Percentiles rank a stretch among this genome's conserved stretches.
Conservation (phyloP, 2,888 invertebrate genomes). For the Osmoderma eremita region DNA sequence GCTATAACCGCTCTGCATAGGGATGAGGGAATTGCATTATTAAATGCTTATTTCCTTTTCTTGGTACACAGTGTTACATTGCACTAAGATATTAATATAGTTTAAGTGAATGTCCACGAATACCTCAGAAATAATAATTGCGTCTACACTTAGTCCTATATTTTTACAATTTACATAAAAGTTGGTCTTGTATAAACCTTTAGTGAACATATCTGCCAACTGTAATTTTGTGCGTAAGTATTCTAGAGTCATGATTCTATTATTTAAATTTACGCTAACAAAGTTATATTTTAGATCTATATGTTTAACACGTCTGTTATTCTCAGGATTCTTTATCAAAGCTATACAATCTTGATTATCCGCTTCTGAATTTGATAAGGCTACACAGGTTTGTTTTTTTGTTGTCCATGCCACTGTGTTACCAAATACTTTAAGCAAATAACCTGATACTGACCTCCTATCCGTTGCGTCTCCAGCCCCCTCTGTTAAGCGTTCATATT, state of each 20-base stretch:
- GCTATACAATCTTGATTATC: constrained; percentile 1
- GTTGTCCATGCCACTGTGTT: constrained; percentile 38
- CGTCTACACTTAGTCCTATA: too few relatives aligned
- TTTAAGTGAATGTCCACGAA: too few relatives aligned
- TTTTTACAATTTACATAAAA: too few relatives aligned
- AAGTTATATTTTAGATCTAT: constrained; percentile 4
- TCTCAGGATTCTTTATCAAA: not conserved
- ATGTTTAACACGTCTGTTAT: constrained; percentile 3
- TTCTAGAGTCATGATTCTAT: not conserved
- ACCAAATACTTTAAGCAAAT: constrained; percentile 22
- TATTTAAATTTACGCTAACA: not conserved
- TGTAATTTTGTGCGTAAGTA: not conserved
- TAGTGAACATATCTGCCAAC: too few relatives aligned
- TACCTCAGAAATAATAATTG: too few relatives aligned
- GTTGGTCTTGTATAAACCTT: too few relatives aligned
- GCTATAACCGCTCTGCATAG: too few relatives aligned
- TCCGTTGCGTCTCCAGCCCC: constrained; percentile 38
- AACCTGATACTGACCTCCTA: constrained; percentile 39
- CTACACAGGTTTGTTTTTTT: constrained; percentile 36
- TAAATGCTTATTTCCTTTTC: too few relatives aligned
- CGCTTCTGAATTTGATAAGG: constrained; percentile 37
- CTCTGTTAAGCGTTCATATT: constrained; percentile 36
- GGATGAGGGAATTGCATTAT: too few relatives aligned
- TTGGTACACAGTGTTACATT: too few relatives aligned
- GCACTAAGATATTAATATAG: too few relatives aligned